These are phyloP conservation scores for Carassius carassius DNA, from an alignment of 2,113 vertebrate species.

Conservation along the genomic window DNA sequence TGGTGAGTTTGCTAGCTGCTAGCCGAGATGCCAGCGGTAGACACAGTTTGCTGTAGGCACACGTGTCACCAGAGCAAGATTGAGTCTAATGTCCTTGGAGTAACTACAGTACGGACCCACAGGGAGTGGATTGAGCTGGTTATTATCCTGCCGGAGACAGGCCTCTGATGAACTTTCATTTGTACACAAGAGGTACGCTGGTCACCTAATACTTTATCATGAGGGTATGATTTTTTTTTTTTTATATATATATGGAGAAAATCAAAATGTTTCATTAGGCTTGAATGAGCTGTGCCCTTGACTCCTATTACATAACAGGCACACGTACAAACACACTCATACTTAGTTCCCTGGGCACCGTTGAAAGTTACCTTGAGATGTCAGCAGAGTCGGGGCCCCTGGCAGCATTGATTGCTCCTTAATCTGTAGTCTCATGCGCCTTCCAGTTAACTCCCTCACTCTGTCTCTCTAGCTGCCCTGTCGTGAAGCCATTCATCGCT, in stretches of 20 bases:
- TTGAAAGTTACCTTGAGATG: conserved; percentile 62
- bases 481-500: not conserved
- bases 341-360: conserved; percentile 29
- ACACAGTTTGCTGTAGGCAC: not conserved
- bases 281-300: conserved; percentile 28
- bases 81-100: conserved; percentile 22
- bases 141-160: conserved; percentile 4
- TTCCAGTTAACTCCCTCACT: conserved; percentile 13
- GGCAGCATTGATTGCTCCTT: conserved; percentile 67
- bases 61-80: conserved; percentile 7
- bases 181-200: not conserved
- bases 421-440: conserved; percentile 58
- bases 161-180: not conserved
- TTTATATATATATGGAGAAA: not conserved
- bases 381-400: conserved; percentile 50
- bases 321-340: conserved; percentile 15
- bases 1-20: not conserved
- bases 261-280: not conserved
- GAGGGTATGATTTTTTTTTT: not conserved
- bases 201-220: not conserved
- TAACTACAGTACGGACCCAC: conserved; percentile 1
- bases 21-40: conserved; percentile 15
- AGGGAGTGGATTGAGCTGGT: conserved; percentile 6
- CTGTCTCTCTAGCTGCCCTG: not conserved
- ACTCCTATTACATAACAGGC: not conserved